phyloP scores from a whole-genome alignment of 2,797 vertebrate species.

The Leptoclinus maculatus region DNA sequence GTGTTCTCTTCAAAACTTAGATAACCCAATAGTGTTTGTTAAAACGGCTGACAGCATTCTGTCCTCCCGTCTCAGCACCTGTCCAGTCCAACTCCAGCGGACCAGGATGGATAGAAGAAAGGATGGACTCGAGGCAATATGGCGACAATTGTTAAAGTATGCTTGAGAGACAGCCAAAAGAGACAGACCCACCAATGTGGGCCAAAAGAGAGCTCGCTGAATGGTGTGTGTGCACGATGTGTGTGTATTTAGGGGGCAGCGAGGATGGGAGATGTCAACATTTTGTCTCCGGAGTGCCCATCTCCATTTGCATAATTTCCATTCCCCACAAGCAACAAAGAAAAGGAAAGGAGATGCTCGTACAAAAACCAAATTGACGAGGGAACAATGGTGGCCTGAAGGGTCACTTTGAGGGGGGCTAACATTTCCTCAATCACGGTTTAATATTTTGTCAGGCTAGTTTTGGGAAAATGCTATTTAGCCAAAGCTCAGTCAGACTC shows the following conservation, averaged over 20 bases:
- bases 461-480: conserved; percentile 62
- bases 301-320: conserved; percentile 86
- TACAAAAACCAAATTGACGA: conserved; percentile 84
- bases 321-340: conserved; percentile 77
- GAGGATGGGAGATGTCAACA: conserved; percentile 82
- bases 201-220: conserved; percentile 73
- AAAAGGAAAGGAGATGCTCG: conserved; percentile 78
- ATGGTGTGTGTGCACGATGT: conserved; percentile 62
- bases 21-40: conserved; percentile 70
- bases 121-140: conserved; percentile 58
- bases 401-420: conserved; percentile 78
- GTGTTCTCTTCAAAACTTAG: conserved; percentile 56
- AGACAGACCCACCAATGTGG: conserved; percentile 75
- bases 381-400: conserved; percentile 84
- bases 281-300: conserved; percentile 79
- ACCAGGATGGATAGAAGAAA: conserved; percentile 66
- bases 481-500: conserved; percentile 65
- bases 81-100: conserved; percentile 67
- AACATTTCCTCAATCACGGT: conserved; percentile 69
- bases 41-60: conserved; percentile 76
- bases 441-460: conserved; percentile 77
- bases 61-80: conserved; percentile 70
- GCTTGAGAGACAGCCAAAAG: conserved; percentile 82
- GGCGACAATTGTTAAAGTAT: conserved; percentile 76
- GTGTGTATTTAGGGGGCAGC: conserved; percentile 79